Percentiles rank a stretch among this genome's conserved stretches.
phyloP scores from a whole-genome alignment of 1,140 invertebrate species.

The Lasaia peninsularis region DNA sequence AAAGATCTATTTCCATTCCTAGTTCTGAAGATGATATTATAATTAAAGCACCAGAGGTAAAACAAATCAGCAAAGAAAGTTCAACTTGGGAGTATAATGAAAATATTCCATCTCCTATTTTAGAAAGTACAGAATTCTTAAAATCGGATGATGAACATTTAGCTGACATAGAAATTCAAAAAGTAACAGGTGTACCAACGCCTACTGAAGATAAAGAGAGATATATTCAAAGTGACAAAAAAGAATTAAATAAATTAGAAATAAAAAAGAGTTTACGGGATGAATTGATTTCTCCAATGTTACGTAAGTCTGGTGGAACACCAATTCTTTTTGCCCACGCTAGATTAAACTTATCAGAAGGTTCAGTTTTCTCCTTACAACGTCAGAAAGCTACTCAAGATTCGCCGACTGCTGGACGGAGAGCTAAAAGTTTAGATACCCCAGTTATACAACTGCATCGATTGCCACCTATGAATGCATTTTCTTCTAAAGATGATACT shows the following conservation, averaged over 20 bases:
- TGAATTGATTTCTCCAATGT: conserved; percentile 78
- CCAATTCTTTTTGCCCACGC: conserved; percentile 88
- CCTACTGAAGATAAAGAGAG: conserved; percentile 54
- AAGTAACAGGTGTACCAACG: conserved; percentile 55
- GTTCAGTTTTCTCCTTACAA: conserved; percentile 85
- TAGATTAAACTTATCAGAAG: conserved; percentile 87
- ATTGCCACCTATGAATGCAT: conserved; percentile 88
- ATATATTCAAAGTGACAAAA: conserved; percentile 38
- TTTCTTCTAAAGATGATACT: conserved; percentile 92
- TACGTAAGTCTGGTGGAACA: conserved; percentile 83
- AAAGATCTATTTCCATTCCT: conserved; percentile 83
- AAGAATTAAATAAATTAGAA: conserved; percentile 47
- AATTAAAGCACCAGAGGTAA: conserved; percentile 71
- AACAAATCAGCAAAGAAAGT: conserved; percentile 70
- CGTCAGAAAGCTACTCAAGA: conserved; percentile 84
- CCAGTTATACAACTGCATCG: conserved; percentile 87
- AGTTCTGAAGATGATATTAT: conserved; percentile 82
- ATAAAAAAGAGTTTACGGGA: conserved; percentile 69
- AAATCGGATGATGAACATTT: conserved; percentile 79
- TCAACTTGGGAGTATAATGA: conserved; percentile 81
- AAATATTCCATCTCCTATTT: conserved; percentile 79
- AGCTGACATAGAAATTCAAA: conserved; percentile 73
- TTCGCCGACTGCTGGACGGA: conserved; percentile 84
- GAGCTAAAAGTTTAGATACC: conserved; percentile 89
- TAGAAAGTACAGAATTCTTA: conserved; percentile 79